Base-by-base conservation (phyloP, 1,140 invertebrate genomes). In the Araneus ventricosus region DNA sequence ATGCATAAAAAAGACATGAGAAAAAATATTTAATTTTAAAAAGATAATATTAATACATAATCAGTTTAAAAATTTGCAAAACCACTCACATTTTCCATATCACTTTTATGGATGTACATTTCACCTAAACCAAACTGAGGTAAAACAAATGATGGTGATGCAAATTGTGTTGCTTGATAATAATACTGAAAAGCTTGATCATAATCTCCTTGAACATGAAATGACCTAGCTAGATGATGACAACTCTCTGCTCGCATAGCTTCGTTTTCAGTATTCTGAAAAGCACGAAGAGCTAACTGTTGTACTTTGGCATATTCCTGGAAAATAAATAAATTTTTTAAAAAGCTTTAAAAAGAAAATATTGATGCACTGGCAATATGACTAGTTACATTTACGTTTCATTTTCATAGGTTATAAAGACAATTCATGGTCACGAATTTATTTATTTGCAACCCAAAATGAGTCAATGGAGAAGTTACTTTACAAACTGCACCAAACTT, bases 101-200 rank as follows among this genome's bases (percentile, higher is more conserved):
- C 99, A 20, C 98, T 98, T 94, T 98, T 97, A 95, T 99, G 98
- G 94, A 99, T 99, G 95, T 99, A 99, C 99, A 99, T 99, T 96
- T 99, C 99, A 8, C 99, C 99, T 0, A 99, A 96, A 0, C 99
- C 99, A 96, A 99, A 99, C 96, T 99, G 98, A 0, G 99, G 99
- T 63, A 99, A 95, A 14, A 99, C 98, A 96, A 99, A 99, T 95
- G 97, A 97, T 20, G 98, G 96, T 0, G 98, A 97, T 0, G 99
- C 98, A 96, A 99, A 99, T 95, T 99, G 99, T 1, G 99, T 99
- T 0, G 99, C 98, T 96, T 99, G 99, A 95, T 99, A 99, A 95
- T 99, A 99, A 96, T 99, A 99, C 96, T 99, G 99, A 95, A 99
- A 99, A 57, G 99, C 99, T 96, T 99, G 98, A 95, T 99, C 98